Evolutionary conservation across 2,113 vertebrate species (phyloP).

Genomic region (Xerus inauris): DNA sequence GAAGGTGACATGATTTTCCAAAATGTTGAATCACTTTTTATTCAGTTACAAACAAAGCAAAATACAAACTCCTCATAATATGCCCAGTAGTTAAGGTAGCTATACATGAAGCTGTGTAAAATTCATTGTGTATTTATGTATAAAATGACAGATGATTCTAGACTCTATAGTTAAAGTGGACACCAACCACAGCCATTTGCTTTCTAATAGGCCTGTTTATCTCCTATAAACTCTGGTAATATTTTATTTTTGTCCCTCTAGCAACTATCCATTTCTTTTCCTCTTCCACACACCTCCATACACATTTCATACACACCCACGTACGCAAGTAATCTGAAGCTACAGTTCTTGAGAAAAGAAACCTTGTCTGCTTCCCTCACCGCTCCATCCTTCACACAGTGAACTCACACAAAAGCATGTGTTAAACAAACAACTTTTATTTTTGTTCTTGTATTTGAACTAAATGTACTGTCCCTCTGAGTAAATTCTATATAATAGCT

Average conservation of each 20-base stretch:
- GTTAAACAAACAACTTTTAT: neutral
- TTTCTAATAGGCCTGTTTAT: neutral
- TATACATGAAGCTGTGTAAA: neutral
- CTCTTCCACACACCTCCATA: rapidly evolving
- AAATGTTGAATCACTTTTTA: neutral
- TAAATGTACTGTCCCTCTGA: neutral
- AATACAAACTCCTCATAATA: neutral
- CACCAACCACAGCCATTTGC: neutral
- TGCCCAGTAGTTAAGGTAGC: neutral
- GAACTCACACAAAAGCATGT: neutral
- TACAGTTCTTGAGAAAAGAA: neutral
- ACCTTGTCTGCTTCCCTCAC: neutral
- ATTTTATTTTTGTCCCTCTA: neutral
- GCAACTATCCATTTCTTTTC: neutral
- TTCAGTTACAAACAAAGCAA: neutral
- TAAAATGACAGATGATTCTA: neutral
- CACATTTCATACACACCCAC: neutral
- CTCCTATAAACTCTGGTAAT: neutral
- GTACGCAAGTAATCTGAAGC: neutral
- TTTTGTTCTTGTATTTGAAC: neutral
- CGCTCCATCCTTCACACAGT: neutral
- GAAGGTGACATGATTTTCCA: neutral
- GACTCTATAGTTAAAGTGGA: neutral
- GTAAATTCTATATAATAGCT: neutral
- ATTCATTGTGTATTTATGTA: neutral